phyloP scores from a whole-genome alignment of 1,140 invertebrate genomes.

The Neodiprion lecontei region DNA sequence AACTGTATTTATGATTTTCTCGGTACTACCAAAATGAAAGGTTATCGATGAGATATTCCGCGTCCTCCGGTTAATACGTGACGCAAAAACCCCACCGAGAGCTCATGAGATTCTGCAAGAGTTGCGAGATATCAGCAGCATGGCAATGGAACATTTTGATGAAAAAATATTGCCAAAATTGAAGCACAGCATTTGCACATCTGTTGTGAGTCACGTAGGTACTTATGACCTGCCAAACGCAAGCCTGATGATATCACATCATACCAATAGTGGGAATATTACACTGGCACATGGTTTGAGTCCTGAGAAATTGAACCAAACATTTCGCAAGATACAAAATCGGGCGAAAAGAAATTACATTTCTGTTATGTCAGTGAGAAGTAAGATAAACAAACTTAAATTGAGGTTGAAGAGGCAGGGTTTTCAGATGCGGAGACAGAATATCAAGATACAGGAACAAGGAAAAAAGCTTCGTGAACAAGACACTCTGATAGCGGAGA shows the following conservation, averaged over 20 bases:
- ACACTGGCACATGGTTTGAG: slow-evolving; percentile 42
- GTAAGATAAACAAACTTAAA: slow-evolving; percentile 49
- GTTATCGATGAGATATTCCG: slow-evolving; percentile 88
- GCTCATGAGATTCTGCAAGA: slow-evolving; percentile 89
- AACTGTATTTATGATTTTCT: background rate
- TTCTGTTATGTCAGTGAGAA: slow-evolving; percentile 40
- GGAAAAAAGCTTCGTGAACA: slow-evolving; percentile 60
- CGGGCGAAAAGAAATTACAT: slow-evolving; percentile 53
- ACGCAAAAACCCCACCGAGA: slow-evolving; percentile 71
- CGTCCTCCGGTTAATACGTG: slow-evolving; percentile 74
- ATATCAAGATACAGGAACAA: slow-evolving; percentile 60
- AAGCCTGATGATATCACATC: slow-evolving; percentile 51
- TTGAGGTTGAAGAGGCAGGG: slow-evolving; percentile 52
- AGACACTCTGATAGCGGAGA: slow-evolving; percentile 60
- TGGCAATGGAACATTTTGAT: slow-evolving; percentile 97
- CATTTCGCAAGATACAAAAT: slow-evolving; percentile 52
- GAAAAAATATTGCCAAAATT: slow-evolving; percentile 80
- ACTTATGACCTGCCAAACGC: slow-evolving; percentile 50
- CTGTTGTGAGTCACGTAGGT: slow-evolving; percentile 47
- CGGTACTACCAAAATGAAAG: slow-evolving; percentile 52
- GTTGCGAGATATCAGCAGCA: slow-evolving; percentile 89
- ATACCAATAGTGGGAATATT: slow-evolving; percentile 32
- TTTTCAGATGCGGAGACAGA: slow-evolving; percentile 57
- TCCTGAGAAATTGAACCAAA: slow-evolving; percentile 52
- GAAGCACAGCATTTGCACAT: slow-evolving; percentile 54